Evolutionary conservation across 2,113 vertebrate genomes (phyloP).

Genomic region (Hippopotamus amphibius): DNA sequence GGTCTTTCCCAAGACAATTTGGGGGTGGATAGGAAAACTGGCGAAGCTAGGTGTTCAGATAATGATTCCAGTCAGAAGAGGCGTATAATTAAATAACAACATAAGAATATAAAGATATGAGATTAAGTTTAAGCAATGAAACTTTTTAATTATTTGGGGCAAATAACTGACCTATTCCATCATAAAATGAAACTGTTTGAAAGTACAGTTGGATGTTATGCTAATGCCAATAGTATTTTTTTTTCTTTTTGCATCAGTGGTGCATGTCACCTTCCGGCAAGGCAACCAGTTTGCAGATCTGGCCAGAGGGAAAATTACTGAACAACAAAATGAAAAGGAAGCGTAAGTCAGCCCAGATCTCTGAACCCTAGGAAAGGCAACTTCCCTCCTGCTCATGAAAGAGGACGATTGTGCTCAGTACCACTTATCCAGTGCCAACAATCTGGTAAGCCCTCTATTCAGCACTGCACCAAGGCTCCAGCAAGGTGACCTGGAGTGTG

Average conservation of each 20-base stretch:
- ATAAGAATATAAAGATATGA: conserved; percentile 14
- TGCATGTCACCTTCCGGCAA: conserved; percentile 64
- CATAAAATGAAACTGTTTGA: conserved; percentile 11
- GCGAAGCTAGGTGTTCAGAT: background rate
- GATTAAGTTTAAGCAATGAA: conserved; percentile 31
- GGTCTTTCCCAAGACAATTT: background rate
- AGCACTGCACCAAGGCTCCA: conserved; percentile 50
- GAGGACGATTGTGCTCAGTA: conserved; percentile 70
- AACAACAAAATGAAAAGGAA: conserved; percentile 65
- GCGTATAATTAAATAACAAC: background rate
- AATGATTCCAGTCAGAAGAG: conserved; percentile 16
- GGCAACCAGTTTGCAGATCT: conserved; percentile 63
- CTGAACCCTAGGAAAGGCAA: conserved; percentile 72
- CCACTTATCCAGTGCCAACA: conserved; percentile 78
- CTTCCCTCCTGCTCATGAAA: conserved; percentile 74
- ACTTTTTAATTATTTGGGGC: conserved; percentile 38
- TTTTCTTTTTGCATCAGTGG: conserved; percentile 57
- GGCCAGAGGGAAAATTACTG: conserved; percentile 74
- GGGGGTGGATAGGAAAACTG: background rate
- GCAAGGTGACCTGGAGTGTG: conserved; percentile 79
- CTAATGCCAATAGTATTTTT: background rate
- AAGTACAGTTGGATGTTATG: background rate
- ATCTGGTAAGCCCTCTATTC: conserved; percentile 70
- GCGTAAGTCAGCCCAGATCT: conserved; percentile 44
- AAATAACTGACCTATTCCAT: conserved; percentile 57